phyloP scores from a whole-genome alignment of 2,888 invertebrate genomes.

The Drosophila anceps region DNA sequence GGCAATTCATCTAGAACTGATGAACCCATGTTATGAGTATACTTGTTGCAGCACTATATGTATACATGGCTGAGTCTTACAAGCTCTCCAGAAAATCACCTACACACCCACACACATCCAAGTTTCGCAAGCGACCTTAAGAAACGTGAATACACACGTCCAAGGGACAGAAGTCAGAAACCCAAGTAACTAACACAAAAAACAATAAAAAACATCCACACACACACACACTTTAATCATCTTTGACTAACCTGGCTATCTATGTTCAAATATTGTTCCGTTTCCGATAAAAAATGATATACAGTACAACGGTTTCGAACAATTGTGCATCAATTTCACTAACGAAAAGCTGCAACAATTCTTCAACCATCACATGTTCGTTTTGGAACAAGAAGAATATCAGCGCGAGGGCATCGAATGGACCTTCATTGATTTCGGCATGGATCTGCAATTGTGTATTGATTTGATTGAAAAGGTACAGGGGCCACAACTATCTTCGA shows the following conservation, averaged over 20 bases:
- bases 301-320: slow-evolving; percentile 96
- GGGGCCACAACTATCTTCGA: slow-evolving; percentile 66
- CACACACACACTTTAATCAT: slow-evolving; percentile 19
- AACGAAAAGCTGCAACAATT: slow-evolving; percentile 97
- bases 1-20: slow-evolving; percentile 72
- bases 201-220: slow-evolving; percentile 14
- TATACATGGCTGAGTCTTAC: slow-evolving; percentile 12
- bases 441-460: slow-evolving; percentile 94
- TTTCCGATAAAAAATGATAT: slow-evolving; percentile 71
- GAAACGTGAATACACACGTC: slow-evolving; percentile 36
- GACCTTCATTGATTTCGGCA: slow-evolving; percentile 97
- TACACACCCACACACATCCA: neutral
- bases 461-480: slow-evolving; percentile 91
- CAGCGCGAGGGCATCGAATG: slow-evolving; percentile 95
- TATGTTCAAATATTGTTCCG: slow-evolving; percentile 83
- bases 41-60: slow-evolving; percentile 53
- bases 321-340: slow-evolving; percentile 97
- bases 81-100: slow-evolving; percentile 25
- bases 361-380: slow-evolving; percentile 98
- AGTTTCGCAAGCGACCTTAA: slow-evolving; percentile 31
- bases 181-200: slow-evolving; percentile 65
- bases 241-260: slow-evolving; percentile 52
- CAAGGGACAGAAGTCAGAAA: slow-evolving; percentile 34
- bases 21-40: slow-evolving; percentile 44
- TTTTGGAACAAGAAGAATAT: slow-evolving; percentile 97